A percentile compares a stretch with the other conserved stretches of the same genome.
Conservation (phyloP, 2,797 vertebrate species). For the Eulemur albifrons region DNA sequence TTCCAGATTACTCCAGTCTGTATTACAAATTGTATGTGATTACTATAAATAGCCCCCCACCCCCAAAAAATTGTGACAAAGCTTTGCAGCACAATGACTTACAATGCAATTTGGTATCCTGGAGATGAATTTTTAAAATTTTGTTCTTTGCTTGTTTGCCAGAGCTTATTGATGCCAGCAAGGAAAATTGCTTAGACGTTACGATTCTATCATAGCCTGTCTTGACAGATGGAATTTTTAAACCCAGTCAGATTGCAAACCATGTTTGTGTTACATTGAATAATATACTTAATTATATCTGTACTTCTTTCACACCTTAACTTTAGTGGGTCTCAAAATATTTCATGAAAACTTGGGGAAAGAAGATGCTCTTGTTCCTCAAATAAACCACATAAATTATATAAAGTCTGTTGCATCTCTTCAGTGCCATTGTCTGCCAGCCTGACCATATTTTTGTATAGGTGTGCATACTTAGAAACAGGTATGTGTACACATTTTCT, state of each 20-base stretch:
- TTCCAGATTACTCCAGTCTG: neutral
- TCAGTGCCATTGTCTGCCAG: neutral
- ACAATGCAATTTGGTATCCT: neutral
- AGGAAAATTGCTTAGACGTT: neutral
- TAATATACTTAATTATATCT: conserved; percentile 35
- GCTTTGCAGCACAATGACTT: neutral
- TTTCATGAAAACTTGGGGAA: neutral
- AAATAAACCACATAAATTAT: neutral
- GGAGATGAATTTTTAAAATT: neutral
- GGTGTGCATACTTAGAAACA: neutral
- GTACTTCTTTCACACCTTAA: conserved; percentile 32
- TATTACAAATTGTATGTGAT: neutral
- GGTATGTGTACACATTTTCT: neutral
- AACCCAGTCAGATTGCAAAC: conserved; percentile 22
- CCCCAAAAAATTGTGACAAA: neutral
- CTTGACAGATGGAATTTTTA: neutral
- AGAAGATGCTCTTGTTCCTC: neutral
- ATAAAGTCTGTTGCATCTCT: neutral
- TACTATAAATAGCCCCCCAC: neutral
- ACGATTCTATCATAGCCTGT: neutral
- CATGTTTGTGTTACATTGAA: neutral
- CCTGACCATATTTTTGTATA: neutral
- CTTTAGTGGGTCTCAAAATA: conserved; percentile 20
- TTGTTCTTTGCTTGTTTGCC: neutral
- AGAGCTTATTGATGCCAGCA: neutral